phyloP scores from a whole-genome alignment of 2,888 invertebrate genomes.

The Pegoplata infirma region DNA sequence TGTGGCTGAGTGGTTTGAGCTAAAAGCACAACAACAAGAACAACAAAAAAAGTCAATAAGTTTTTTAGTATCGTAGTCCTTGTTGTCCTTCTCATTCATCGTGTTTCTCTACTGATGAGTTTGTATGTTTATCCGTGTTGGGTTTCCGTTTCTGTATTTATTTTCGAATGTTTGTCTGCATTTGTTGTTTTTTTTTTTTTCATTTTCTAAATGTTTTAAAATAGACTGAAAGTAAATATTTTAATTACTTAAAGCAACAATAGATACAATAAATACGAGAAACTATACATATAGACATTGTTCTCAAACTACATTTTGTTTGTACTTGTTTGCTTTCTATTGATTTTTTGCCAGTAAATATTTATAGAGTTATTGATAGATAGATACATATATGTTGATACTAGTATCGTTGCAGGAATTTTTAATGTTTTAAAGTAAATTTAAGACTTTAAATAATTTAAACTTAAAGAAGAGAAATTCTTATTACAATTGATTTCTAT shows the following conservation, averaged over 20 bases:
- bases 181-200: slow-evolving; percentile 8
- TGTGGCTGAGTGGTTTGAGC: neutral
- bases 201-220: neutral
- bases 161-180: neutral
- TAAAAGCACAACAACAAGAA: too few species aligned
- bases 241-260: slow-evolving; percentile 40
- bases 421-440: too few species aligned
- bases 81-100: neutral
- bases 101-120: slow-evolving; percentile 22
- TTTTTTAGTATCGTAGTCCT: neutral
- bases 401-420: too few species aligned
- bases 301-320: neutral
- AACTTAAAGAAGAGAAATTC: too few species aligned
- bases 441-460: too few species aligned
- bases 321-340: neutral
- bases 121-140: neutral
- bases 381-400: too few species aligned
- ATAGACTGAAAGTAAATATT: slow-evolving; percentile 17
- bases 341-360: neutral
- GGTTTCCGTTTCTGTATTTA: slow-evolving; percentile 16
- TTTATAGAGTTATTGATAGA: too few species aligned
- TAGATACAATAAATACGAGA: neutral
- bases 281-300: neutral
- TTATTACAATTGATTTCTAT: too few species aligned
- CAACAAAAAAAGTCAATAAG: neutral